Base-by-base conservation (phyloP, 2,113 vertebrate species). In the Eupsittula cactorum region DNA sequence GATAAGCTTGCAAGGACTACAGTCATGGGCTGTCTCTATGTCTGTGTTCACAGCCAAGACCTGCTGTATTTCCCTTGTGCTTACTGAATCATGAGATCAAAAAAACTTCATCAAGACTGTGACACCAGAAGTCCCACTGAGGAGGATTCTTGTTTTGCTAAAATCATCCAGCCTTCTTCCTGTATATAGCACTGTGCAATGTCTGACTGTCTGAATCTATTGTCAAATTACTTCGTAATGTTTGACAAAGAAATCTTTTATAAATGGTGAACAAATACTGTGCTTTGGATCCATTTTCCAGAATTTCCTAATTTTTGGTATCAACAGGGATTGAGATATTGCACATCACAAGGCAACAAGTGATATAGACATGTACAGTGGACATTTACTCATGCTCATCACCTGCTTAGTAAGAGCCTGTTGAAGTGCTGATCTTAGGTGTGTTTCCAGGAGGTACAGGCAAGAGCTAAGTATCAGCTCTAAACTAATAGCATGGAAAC, bases 1-100 rank as follows among this genome's bases (percentile, higher is more conserved):
- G 70, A 82, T 41, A 82, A 18, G 69, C 97, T 97, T 97, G 82
- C 79, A 89, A 82, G 84, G 63, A 65, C 88, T 90, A 27, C 76
- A 82, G 59, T 97, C 35, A 33, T n/a, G 13, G 59, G 28, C 41
- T 64, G 23, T 74, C 50, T 90, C 82, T 71, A 41, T 42, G 39
- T 86, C 52, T 8, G 1, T 41, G 27, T 74, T 85, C 11, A 12
- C 53, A 74, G 65, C 55, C 19, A 70, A 69, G 80, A 78, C 44
- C 29, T 47, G 13, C 28, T 63, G 10, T 50, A 57, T 62, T 53
- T 93, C 85, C 67, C 46, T 63, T 4, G 15, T 37, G 11, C 31
- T 87, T 63, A 71, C 20, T 69, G 50, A 82, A 52, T 76, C 23
- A 50, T 81, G 29, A 80, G 57, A 69, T 90, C 23, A 85, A 46